A percentile compares a stretch with the other conserved stretches of the same genome.
phyloP scores from a whole-genome alignment of 2,797 vertebrate species.

The Phataginus tricuspis region DNA sequence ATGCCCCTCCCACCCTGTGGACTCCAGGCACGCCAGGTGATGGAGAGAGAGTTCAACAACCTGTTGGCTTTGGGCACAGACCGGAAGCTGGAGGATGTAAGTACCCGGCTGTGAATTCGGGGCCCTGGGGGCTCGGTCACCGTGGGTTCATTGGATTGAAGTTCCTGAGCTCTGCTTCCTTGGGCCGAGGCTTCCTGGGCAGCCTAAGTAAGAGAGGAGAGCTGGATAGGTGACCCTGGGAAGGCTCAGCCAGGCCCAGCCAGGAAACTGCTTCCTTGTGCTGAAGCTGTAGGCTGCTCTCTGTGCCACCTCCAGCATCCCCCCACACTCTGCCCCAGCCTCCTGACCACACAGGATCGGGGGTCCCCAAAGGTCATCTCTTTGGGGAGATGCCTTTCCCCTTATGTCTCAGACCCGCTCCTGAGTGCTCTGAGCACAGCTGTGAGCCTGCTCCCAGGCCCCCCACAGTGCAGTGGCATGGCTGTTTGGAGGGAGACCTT shows the following conservation, averaged over 20 bases:
- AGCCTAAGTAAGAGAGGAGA: background rate
- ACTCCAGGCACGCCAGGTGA: conserved; percentile 94
- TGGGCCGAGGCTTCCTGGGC: background rate
- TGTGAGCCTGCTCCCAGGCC: background rate
- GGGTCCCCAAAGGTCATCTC: background rate
- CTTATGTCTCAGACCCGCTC: background rate
- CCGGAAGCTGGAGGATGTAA: conserved; percentile 95
- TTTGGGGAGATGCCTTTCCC: background rate
- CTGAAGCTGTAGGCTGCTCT: background rate
- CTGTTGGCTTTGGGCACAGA: conserved; percentile 95
- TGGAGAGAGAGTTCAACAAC: conserved; percentile 98
- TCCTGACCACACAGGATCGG: background rate
- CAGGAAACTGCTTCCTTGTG: background rate
- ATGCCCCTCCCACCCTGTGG: background rate
- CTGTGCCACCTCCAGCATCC: background rate
- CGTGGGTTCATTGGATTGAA: background rate
- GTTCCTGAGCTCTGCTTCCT: background rate
- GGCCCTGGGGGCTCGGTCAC: background rate
- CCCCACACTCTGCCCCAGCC: background rate
- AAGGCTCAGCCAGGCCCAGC: background rate
- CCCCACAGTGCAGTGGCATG: background rate
- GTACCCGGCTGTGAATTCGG: conserved; percentile 46
- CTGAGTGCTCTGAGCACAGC: background rate
- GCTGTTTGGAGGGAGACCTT: background rate
- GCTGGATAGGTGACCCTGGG: too few species aligned